Evolutionary conservation across 2,113 vertebrate genomes (phyloP).

Genomic region (Mungos mungo): DNA sequence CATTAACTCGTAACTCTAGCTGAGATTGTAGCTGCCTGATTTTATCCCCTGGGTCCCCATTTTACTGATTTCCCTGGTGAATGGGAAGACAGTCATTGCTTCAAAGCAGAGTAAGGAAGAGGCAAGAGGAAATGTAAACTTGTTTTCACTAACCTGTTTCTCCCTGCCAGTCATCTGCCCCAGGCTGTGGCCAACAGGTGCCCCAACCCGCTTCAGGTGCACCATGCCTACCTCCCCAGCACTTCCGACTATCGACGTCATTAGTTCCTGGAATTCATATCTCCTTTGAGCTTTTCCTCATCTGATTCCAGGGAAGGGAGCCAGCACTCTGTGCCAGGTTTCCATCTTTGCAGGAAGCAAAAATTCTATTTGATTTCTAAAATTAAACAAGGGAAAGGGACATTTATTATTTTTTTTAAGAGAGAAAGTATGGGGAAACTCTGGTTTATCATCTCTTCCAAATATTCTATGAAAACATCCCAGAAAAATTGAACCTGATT

Average conservation of each 20-base stretch:
- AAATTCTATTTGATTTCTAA: conserved; percentile 29
- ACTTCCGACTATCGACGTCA: background rate
- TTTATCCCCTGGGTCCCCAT: background rate
- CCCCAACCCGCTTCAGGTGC: background rate
- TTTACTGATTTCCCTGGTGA: background rate
- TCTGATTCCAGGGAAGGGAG: conserved; percentile 21
- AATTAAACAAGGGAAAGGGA: conserved; percentile 11
- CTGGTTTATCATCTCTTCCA: conserved; percentile 11
- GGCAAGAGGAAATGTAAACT: background rate
- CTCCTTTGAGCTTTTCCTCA: conserved; percentile 20
- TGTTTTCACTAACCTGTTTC: background rate
- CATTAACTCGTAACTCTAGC: background rate
- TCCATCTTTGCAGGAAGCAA: background rate
- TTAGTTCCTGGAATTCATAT: background rate
- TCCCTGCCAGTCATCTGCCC: background rate
- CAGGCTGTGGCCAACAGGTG: background rate
- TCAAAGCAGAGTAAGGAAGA: background rate
- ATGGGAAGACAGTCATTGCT: background rate
- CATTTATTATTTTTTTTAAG: conserved; percentile 42
- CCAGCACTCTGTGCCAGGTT: background rate
- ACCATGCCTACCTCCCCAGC: background rate
- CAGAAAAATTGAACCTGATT: background rate
- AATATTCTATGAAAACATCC: background rate
- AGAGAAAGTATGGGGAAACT: background rate
- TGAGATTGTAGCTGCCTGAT: background rate